These are phyloP conservation scores for Thaumatotibia leucotreta DNA, from an alignment of 1,140 invertebrate genomes.

Conservation along the genomic window DNA sequence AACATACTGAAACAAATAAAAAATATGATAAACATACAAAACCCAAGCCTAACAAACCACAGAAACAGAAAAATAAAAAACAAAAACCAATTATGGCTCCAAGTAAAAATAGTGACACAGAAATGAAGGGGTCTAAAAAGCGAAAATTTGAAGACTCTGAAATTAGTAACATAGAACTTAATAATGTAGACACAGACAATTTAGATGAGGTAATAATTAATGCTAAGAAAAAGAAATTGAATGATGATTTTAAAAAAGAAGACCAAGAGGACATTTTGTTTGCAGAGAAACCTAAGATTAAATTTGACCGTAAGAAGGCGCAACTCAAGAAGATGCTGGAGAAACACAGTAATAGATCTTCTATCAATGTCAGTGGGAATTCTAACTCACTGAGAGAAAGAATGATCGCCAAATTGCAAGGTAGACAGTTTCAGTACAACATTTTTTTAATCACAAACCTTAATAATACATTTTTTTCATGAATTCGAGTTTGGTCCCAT, in stretches of 20 bases:
- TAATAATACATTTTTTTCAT: no score
- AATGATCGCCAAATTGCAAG: constrained; percentile 70
- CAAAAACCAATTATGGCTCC: background rate
- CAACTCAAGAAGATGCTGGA: constrained; percentile 35
- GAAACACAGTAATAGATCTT: constrained; percentile 34
- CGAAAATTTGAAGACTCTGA: constrained; percentile 16
- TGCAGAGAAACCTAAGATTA: constrained; percentile 13
- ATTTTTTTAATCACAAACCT: no score
- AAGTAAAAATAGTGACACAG: background rate
- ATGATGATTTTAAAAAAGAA: constrained; percentile 39
- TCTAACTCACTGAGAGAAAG: constrained; percentile 53
- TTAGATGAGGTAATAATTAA: constrained; percentile 48
- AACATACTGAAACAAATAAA: background rate
- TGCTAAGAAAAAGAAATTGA: constrained; percentile 47
- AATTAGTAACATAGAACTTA: constrained; percentile 13
- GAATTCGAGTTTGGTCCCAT: no score
- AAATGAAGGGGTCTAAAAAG: constrained; percentile 11
- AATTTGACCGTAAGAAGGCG: constrained; percentile 31
- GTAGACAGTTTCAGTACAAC: constrained; percentile 42
- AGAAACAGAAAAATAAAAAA: background rate
- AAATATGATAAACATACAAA: background rate
- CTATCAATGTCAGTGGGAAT: constrained; percentile 41
- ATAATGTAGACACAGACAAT: constrained; percentile 33
- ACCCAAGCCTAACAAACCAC: background rate
- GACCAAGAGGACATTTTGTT: constrained; percentile 44